Base-by-base conservation (phyloP, 2,888 invertebrate species). In the Zygogramma bicolorata region DNA sequence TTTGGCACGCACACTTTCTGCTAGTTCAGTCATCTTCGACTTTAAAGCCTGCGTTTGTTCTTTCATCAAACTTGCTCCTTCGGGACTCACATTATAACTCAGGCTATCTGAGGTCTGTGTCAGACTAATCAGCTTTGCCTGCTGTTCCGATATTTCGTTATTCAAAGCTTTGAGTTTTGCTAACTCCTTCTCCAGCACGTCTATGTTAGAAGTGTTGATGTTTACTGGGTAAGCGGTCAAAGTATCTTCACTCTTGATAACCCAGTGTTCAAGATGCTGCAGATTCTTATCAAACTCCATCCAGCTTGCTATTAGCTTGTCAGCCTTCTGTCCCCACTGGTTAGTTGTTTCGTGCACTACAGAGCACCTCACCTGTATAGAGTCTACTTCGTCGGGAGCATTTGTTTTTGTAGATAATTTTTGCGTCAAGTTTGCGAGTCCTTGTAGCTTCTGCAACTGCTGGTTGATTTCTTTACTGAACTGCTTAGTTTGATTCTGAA, bases 91-190 rank as follows among this genome's bases (percentile, higher is more conserved):
- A 75, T 91, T 91, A 80, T 95, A 92, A 71, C 93, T 92, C 22
- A 96, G 93, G 69, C 92, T 92, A 84, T 97, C 96, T 75, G 93
- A 93, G 58, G 90, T 91, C 85, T 96, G 95, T 0, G 94, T 94
- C 53, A 97, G 85, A 0, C 92, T 90, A 46, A 95, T 93, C 57
- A 96, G 88, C 84, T 95, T 94, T 0, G 94, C 93, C 86, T 95
- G 95, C 80, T 96, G 95, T 82, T 94, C 94, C 0, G 94, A 93
- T 77, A 97, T 92, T 84, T 96, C 95, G 81, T 95, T 95, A 77
- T 94, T 94, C 75, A 94, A 92, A 0, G 93, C 93, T 85, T 95
- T 95, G 0, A 95, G 86, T 83, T 92, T 92, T 42, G 92, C 91
- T 53, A 96, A 86, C 85, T 95, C 93, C 74, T 92, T 90, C 82